Base-by-base conservation (phyloP, 2,113 vertebrate species). In the Propithecus coquereli region DNA sequence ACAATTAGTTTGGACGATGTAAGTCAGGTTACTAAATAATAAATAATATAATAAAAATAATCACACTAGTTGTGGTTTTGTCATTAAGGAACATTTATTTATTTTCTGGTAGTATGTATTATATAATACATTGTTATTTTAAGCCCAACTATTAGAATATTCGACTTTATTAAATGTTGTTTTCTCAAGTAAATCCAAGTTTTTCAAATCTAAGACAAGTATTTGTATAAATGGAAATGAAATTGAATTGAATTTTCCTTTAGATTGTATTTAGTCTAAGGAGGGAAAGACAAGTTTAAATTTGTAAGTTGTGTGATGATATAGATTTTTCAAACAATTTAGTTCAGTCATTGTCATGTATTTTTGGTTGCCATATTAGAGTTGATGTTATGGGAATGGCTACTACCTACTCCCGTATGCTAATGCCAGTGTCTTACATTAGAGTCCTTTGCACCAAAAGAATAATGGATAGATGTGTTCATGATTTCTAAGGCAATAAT, bases 1-100 rank as follows among this genome's bases (percentile, higher is more conserved):
- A 87, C n/a, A 86, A 65, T 84, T 95, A 97, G 63, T 59, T 92
- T 87, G 81, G 34, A 77, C 17, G 34, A 71, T 59, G 6, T 83
- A 84, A 94, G 57, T 87, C 32, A 82, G 52, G 5, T 92, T 92
- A 85, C 65, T 94, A 85, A 90, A 79, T 70, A 95, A 84, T 94
- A 96, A 93, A 94, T 87, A 91, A 81, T 80, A 52, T 43, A 85
- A 32, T 66, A 77, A 86, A 90, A 93, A 73, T 68, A 89, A 94
- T 92, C 37, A 76, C 23, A 92, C 52, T 84, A 65, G 40, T 20
- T 90, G 9, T 59, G 22, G 11, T 66, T 95, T 8, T 61, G 65
- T 88, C 37, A 93, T 47, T 77, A 18, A 77, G 12, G 14, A 9
- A n/a, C 54, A 14, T 80, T 82, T 92, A 14, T 80, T 82, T 92